These are phyloP conservation scores for Limnodromus scolopaceus DNA, from an alignment of 2,797 vertebrate genomes.

Conservation along the genomic window DNA sequence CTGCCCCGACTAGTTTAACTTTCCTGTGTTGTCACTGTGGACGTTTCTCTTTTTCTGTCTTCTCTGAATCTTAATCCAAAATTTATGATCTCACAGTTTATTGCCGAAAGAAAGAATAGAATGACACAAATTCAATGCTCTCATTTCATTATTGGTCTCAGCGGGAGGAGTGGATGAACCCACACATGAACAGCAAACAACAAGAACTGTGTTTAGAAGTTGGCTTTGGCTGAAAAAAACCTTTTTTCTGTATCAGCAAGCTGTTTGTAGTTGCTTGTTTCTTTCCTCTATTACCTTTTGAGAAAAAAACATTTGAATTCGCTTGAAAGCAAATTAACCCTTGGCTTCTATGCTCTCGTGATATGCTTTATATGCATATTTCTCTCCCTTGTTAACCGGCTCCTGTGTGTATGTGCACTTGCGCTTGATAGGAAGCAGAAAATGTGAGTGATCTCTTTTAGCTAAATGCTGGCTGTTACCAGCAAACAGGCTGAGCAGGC, in stretches of 20 bases:
- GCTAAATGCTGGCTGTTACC: background rate
- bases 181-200: conserved; percentile 51
- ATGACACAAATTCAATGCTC: conserved; percentile 61
- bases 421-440: background rate
- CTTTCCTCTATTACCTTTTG: conserved; percentile 38
- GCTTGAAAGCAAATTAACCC: conserved; percentile 45
- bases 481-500: background rate
- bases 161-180: conserved; percentile 58
- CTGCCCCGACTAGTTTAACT: conserved; percentile 5
- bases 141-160: conserved; percentile 58
- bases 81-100: conserved; percentile 61
- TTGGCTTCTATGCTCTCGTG: background rate
- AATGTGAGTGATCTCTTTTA: background rate
- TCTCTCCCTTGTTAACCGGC: background rate
- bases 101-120: conserved; percentile 53
- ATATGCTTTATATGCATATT: background rate
- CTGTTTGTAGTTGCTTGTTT: conserved; percentile 47
- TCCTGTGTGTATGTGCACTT: background rate
- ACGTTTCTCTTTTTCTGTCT: conserved; percentile 23
- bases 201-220: conserved; percentile 61
- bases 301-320: background rate
- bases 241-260: background rate
- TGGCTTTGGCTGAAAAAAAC: conserved; percentile 44
- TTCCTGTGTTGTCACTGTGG: conserved; percentile 13
- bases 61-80: conserved; percentile 63